These are phyloP conservation scores for Porites lutea DNA, from an alignment of 64 coral and sea anemone species.

Conservation along the genomic window DNA sequence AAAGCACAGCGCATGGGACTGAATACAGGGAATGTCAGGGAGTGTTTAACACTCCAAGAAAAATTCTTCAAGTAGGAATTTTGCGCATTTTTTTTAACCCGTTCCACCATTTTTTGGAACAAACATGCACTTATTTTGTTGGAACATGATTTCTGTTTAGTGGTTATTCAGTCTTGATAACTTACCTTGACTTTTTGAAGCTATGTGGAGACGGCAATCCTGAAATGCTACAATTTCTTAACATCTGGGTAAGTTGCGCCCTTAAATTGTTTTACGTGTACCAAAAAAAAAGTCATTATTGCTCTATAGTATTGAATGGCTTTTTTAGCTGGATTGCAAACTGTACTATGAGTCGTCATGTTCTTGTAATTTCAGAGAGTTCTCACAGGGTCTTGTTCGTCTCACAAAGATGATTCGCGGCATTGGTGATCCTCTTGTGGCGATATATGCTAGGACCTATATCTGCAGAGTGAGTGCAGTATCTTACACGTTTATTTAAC, in stretches of 20 bases:
- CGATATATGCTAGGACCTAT: conserved; percentile 91
- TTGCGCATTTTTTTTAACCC: too few species aligned
- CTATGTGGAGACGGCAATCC: conserved; percentile 95
- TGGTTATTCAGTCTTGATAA: too few species aligned
- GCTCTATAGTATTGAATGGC: too few species aligned
- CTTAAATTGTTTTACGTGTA: not conserved
- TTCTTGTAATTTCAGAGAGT: conserved; percentile 67
- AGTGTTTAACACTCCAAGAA: too few species aligned
- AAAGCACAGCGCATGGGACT: too few species aligned
- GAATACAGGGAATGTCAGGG: too few species aligned
- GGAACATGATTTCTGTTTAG: too few species aligned
- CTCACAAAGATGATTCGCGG: conserved; percentile 98
- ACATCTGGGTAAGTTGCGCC: conserved; percentile 70
- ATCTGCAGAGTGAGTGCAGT: conserved; percentile 96
- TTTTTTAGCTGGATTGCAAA: too few species aligned
- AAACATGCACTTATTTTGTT: too few species aligned
- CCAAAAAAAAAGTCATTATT: not conserved
- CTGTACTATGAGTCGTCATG: too few species aligned
- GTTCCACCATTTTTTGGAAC: too few species aligned
- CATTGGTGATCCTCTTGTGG: conserved; percentile 94
- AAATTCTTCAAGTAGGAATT: too few species aligned
- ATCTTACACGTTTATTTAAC: not conserved
- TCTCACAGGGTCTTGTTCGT: conserved; percentile 90
- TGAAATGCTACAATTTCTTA: conserved; percentile 95
- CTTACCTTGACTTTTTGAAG: conserved; percentile 50